phyloP scores from a whole-genome alignment of 2,888 invertebrate genomes.

The Eurytoma adleriae region DNA sequence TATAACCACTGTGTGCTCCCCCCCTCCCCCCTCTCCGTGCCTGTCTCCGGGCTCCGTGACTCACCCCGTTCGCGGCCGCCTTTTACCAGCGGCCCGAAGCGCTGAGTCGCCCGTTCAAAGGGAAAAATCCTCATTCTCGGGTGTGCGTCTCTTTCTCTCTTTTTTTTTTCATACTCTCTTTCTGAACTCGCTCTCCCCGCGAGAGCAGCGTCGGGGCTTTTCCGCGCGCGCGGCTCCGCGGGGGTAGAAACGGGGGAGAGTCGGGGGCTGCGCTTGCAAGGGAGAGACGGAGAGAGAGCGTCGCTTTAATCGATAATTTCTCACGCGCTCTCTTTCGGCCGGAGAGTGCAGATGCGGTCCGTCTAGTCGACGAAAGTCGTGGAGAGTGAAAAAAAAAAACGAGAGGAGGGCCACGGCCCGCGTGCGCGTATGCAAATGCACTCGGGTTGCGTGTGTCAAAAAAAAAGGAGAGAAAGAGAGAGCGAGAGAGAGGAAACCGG shows the following conservation, averaged over 20 bases:
- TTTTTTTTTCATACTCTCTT: not conserved
- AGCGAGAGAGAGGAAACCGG: not conserved
- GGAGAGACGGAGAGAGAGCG: constrained; percentile 9
- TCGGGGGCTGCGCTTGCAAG: too few relatives aligned
- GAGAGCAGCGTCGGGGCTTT: not conserved
- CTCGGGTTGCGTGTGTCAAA: not conserved
- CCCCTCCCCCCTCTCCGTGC: not conserved
- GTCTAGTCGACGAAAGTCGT: not conserved
- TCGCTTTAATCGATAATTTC: constrained; percentile 63
- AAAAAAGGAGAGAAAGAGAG: too few relatives aligned
- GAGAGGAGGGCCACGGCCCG: not conserved
- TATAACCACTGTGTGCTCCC: too few relatives aligned
- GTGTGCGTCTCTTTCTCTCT: not conserved
- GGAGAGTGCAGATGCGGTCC: constrained; percentile 1
- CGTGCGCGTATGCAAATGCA: not conserved
- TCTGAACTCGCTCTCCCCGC: too few relatives aligned
- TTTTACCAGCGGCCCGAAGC: not conserved
- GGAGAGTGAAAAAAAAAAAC: not conserved
- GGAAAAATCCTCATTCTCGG: constrained; percentile 1
- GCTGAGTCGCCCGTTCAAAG: constrained; percentile 9
- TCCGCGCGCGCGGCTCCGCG: not conserved
- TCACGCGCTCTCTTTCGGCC: constrained; percentile 51
- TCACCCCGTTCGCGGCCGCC: constrained; percentile 55
- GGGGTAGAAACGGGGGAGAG: constrained; percentile 3
- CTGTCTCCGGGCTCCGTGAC: constrained; percentile 51